Percentiles rank a stretch among this genome's conserved stretches.
Conservation (phyloP, 1,140 invertebrate genomes). For the Drosophila paulistorum region DNA sequence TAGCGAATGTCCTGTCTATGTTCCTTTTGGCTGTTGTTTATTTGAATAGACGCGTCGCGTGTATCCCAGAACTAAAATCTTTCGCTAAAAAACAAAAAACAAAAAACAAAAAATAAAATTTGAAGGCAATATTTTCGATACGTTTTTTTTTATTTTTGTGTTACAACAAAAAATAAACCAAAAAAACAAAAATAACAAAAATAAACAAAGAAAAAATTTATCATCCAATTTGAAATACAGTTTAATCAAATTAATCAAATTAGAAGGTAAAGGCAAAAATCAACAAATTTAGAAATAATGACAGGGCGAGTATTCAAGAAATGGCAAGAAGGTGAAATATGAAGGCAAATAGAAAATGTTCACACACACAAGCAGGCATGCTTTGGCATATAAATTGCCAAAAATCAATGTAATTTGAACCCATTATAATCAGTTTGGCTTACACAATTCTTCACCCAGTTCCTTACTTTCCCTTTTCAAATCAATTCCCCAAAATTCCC, state of each 20-base stretch:
- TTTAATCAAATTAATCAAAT: slow-evolving; percentile 55
- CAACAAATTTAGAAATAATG: slow-evolving; percentile 28
- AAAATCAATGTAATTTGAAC: slow-evolving; percentile 66
- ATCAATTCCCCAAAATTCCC: slow-evolving; percentile 27
- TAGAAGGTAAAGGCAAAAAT: slow-evolving; percentile 57
- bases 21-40: slow-evolving; percentile 3
- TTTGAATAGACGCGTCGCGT: slow-evolving; percentile 34
- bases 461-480: neutral
- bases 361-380: slow-evolving; percentile 15
- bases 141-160: slow-evolving; percentile 17
- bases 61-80: slow-evolving; percentile 16
- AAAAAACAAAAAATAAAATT: neutral
- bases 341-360: slow-evolving; percentile 18
- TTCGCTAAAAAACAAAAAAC: neutral
- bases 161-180: neutral
- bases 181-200: slow-evolving; percentile 19
- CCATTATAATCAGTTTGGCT: slow-evolving; percentile 60
- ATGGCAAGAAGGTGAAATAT: slow-evolving; percentile 19
- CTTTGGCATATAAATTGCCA: slow-evolving; percentile 7
- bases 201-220: neutral
- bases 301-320: neutral
- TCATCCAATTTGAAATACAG: neutral
- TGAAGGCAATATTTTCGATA: neutral
- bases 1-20: slow-evolving; percentile 30
- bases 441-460: slow-evolving; percentile 18